Conservation (phyloP, 2,113 vertebrate species). For the Electrona antarctica region DNA sequence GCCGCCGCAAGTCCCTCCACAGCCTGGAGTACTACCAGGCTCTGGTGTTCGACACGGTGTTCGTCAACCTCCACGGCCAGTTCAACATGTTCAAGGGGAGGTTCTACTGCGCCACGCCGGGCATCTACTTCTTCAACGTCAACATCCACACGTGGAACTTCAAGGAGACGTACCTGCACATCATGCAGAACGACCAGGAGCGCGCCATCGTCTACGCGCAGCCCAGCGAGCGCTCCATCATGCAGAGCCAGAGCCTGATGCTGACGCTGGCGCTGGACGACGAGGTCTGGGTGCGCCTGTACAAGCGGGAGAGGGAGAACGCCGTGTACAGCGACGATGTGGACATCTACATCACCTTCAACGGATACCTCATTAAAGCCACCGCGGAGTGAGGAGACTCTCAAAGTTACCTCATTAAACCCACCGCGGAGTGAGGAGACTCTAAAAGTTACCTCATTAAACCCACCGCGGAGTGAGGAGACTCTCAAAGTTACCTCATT, state of each 20-base stretch:
- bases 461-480: no score
- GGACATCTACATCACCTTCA: constrained; percentile 95
- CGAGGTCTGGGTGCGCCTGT: constrained; percentile 90
- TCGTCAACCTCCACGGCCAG: constrained; percentile 88
- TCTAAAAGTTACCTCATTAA: no score
- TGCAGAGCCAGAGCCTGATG: constrained; percentile 98
- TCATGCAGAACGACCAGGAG: constrained; percentile 87
- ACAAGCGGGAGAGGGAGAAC: constrained; percentile 91
- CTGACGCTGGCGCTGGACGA: constrained; percentile 82
- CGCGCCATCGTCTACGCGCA: constrained; percentile 91
- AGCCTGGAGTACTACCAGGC: constrained; percentile 88
- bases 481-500: no score
- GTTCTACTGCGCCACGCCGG: constrained; percentile 83
- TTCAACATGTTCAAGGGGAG: constrained; percentile 90
- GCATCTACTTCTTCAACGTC: constrained; percentile 93
- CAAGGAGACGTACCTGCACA: constrained; percentile 96
- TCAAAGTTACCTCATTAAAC: no score
- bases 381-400: constrained; percentile 67
- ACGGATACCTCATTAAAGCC: constrained; percentile 87
- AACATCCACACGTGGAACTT: constrained; percentile 99
- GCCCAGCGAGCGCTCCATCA: constrained; percentile 95
- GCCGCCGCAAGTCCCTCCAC: constrained; percentile 89
- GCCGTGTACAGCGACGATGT: constrained; percentile 93
- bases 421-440: no score
- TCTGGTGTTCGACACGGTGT: constrained; percentile 89